Evolutionary conservation across 2,113 vertebrate genomes (phyloP).

Genomic region (Phyllostomus discolor): DNA sequence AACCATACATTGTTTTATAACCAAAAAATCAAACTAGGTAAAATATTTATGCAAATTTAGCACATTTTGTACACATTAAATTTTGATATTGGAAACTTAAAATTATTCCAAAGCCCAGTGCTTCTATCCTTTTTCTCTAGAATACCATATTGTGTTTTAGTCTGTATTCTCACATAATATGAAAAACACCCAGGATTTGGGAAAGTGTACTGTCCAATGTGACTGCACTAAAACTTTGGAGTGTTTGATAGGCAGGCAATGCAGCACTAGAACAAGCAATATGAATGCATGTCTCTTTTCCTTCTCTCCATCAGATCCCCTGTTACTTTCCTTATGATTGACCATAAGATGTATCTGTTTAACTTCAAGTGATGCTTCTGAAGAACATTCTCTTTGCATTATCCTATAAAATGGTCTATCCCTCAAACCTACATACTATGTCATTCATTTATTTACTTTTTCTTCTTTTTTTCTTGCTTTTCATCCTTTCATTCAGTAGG

Average conservation of each 20-base stretch:
- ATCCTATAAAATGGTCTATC: constrained; percentile 23
- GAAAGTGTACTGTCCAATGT: background rate
- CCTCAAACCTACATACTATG: background rate
- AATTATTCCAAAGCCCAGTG: constrained; percentile 27
- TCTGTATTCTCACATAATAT: background rate
- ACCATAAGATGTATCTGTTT: constrained; percentile 1
- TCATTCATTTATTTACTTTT: background rate
- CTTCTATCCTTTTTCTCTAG: background rate
- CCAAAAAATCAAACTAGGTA: constrained; percentile 50
- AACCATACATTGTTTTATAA: constrained; percentile 53
- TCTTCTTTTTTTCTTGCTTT: background rate
- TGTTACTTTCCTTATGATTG: background rate
- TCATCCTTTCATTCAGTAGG: background rate
- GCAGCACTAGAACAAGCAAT: constrained; percentile 7
- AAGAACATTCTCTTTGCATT: background rate
- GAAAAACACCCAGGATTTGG: constrained; percentile 49
- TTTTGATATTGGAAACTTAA: constrained; percentile 53
- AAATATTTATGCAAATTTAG: constrained; percentile 59
- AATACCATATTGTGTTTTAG: constrained; percentile 25
- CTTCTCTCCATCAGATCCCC: background rate
- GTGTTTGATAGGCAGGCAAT: background rate
- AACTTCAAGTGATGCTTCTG: constrained; percentile 28
- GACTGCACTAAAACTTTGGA: background rate
- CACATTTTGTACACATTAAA: constrained; percentile 52
- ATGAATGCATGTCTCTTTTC: background rate